Base-by-base conservation (phyloP, 2,888 invertebrate genomes). In the Cataglyphis rosenhaueri region DNA sequence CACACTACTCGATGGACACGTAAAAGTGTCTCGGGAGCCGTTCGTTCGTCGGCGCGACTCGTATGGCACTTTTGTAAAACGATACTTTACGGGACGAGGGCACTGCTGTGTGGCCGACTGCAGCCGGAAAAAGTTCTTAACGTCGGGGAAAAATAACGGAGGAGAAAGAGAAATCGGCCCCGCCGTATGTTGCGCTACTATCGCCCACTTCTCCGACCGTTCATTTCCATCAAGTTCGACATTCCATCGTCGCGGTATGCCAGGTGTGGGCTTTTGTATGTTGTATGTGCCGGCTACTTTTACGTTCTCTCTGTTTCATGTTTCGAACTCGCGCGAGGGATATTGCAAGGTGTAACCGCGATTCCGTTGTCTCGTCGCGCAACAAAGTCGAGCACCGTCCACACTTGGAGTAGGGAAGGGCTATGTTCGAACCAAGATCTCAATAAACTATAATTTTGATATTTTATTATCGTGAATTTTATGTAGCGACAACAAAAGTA, bases 191-290 rank as follows among this genome's bases (percentile, higher is more conserved):
- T 44, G 59, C 75, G 79, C 44, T 79, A 71, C 79, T 52, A 52
- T 82, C 84, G 85, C 82, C 55, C 70, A 52, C 29, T 5, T 73
- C 48, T 52, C 74, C 78, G 68, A 52, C 44, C 79, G 70, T 73
- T 85, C 79, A 81, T 82, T 85, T 85, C 82, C 82, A 29, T 55
- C 41, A 29, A 74, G 61, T 48, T 85, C 81, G 82, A 73, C 78
- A 81, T 86, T 78, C 78, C 82, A 78, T 38, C 61, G 38, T 55
- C 57, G n/a, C 6, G 87, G 85, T 85, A 87, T 85, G 83, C 76
- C 79, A 81, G 52, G 52, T n/a, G 52, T 73, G 84, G 73, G 82
- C 71, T 84, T 29, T 84, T 29, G 29, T 29, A 29, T 29, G 29
- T 29, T 83, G 65, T 21, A 62, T 21, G 8, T 84, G 59, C 61